Evolutionary conservation across 2,797 vertebrate genomes (phyloP).

Genomic region (Jordanella pulchra): DNA sequence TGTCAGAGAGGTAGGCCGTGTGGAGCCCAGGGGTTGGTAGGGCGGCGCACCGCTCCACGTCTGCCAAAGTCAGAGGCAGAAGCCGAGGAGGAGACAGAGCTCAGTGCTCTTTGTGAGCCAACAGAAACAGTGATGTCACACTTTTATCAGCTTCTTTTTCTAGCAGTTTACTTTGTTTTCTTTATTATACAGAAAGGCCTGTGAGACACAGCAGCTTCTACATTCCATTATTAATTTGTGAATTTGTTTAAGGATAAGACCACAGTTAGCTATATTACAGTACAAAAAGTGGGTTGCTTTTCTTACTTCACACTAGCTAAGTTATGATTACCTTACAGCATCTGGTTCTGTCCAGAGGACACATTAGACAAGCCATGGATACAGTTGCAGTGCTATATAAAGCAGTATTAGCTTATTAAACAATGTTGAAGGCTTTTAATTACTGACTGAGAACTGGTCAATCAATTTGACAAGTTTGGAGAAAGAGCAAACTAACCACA

Average conservation of each 20-base stretch:
- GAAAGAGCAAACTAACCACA: background rate
- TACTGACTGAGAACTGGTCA: background rate
- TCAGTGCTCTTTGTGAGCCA: constrained; percentile 14
- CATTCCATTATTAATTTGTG: background rate
- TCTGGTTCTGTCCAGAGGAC: background rate
- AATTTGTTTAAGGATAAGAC: too few species aligned
- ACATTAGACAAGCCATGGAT: background rate
- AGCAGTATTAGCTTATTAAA: background rate
- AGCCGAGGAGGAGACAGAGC: constrained; percentile 25
- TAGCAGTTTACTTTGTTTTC: background rate
- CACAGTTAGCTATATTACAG: background rate
- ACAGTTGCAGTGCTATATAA: background rate
- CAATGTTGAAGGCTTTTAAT: background rate
- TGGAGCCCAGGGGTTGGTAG: constrained; percentile 7
- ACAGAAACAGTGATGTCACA: constrained; percentile 31
- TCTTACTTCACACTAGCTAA: background rate
- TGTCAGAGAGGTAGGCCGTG: constrained; percentile 37
- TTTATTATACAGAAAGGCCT: background rate
- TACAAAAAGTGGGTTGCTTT: background rate
- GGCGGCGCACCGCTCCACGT: constrained; percentile 3
- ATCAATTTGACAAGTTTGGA: background rate
- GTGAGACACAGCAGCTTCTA: background rate
- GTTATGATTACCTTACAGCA: background rate
- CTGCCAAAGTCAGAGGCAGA: constrained; percentile 2
- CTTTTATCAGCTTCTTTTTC: constrained; percentile 7